phyloP scores from a whole-genome alignment of 2,797 vertebrate genomes.

The Danionella dracula region DNA sequence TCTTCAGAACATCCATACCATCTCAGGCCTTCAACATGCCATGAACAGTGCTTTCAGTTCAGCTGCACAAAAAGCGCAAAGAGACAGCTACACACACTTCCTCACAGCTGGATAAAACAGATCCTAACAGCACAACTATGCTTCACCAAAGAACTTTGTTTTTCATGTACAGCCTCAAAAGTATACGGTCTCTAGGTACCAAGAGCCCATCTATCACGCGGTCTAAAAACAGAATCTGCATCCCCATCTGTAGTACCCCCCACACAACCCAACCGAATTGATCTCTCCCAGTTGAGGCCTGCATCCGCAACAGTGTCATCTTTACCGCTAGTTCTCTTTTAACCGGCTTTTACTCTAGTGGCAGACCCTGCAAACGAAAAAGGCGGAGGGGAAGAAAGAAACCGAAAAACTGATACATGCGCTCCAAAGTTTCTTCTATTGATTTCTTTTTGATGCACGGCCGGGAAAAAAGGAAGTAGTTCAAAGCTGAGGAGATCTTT shows the following conservation, averaged over 20 bases:
- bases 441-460: conserved; percentile 74
- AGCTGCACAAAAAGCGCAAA: conserved; percentile 68
- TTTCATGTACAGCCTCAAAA: conserved; percentile 59
- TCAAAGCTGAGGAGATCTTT: conserved; percentile 61
- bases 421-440: conserved; percentile 68
- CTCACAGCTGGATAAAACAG: conserved; percentile 77
- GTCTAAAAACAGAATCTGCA: conserved; percentile 49
- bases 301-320: conserved; percentile 67
- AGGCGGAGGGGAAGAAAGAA: conserved; percentile 45
- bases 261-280: conserved; percentile 60
- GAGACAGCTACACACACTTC: conserved; percentile 74
- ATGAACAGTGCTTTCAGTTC: conserved; percentile 68
- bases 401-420: conserved; percentile 57
- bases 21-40: conserved; percentile 71
- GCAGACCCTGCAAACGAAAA: conserved; percentile 60
- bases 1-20: conserved; percentile 61
- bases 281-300: conserved; percentile 66
- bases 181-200: conserved; percentile 66
- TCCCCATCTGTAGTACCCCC: conserved; percentile 54
- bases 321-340: conserved; percentile 66
- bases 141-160: conserved; percentile 66
- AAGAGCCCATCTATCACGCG: conserved; percentile 66
- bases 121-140: conserved; percentile 72
- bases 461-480: conserved; percentile 48
- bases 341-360: conserved; percentile 69